Evolutionary conservation across 2,888 invertebrate species (phyloP), one percentile per base, ranked within the genome.

Genomic region (Malachius bipustulatus): DNA sequence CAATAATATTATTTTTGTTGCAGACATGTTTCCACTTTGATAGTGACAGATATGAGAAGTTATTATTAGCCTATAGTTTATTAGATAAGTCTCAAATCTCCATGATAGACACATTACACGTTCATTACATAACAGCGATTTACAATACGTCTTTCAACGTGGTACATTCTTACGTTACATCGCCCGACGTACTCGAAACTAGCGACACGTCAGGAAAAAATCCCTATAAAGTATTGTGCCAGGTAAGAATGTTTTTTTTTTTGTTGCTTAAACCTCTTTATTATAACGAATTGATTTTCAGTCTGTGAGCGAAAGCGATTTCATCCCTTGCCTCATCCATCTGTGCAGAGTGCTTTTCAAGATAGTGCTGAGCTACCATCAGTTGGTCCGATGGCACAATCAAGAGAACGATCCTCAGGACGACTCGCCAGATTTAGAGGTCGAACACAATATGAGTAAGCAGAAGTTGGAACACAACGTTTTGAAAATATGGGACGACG

Each of bases 81-180:
- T 63, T 97, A 3, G 91, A 90, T 1, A 96, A 96, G 62, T 87
- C 85, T 0, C 80, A 91, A 62, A 79, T 82, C 2, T 89, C 91
- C 0, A 84, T 93, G 76, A 60, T 62, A 28, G 94, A 96, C 59
- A 91, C 93, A 57, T 62, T 96, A 6, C 88, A 90, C 48, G 91
- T 96, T 75, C 91, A 94, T 58, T 93, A 89, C 52, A 84, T 90
- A 1, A 89, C 89, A 26, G 85, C 90, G 0, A 85, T 96, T 10
- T 93, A 87, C 46, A 82, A 81, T 41, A 75, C 79, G 0, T 79
- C 88, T 0, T 72, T 70, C 42, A 66, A 66, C 2, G 67, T 70
- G 2, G 58, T 71, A 1, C 68, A 61, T 47, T 69, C 64, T 33
- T 73, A 61, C 52, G 66, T 61, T 39, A 65, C 63, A 32, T 59